Conservation (phyloP, 2,888 invertebrate species). For the Tortrix viridana region DNA sequence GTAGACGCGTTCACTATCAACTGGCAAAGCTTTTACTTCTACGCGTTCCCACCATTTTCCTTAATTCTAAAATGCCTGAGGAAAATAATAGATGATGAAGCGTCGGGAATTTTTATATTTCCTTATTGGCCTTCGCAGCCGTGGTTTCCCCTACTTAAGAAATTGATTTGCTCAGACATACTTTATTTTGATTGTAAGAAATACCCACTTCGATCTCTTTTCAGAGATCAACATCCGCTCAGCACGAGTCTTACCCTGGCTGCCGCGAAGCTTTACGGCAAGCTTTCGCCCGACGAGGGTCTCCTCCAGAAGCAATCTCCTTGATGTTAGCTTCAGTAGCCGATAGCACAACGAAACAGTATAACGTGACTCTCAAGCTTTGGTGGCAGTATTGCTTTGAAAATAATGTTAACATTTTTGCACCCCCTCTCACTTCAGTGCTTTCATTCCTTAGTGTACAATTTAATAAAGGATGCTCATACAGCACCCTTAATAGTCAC, state of each 20-base stretch:
- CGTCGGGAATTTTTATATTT: conserved; percentile 43
- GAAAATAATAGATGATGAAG: conserved; percentile 38
- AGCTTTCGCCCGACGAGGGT: conserved; percentile 26
- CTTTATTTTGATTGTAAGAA: conserved; percentile 39
- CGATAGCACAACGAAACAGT: conserved; percentile 16
- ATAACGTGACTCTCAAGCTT: not conserved
- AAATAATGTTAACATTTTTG: no score
- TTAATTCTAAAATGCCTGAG: conserved; percentile 26
- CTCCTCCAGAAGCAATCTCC: conserved; percentile 32
- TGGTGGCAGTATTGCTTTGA: conserved; percentile 6
- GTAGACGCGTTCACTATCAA: no score
- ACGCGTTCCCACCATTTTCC: conserved; percentile 38
- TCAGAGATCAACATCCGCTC: conserved; percentile 41
- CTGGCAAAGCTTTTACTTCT: conserved; percentile 34
- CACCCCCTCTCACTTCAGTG: conserved; percentile 7
- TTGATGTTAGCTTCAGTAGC: conserved; percentile 42
- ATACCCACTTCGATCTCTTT: conserved; percentile 42
- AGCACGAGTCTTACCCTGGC: conserved; percentile 39
- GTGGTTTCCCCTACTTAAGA: conserved; percentile 43
- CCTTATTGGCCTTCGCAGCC: no score
- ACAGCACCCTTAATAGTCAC: conserved; percentile 36
- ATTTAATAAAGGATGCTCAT: conserved; percentile 36
- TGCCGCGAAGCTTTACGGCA: conserved; percentile 44
- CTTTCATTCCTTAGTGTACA: conserved; percentile 38
- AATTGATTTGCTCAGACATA: conserved; percentile 34